Conservation (phyloP, 1,140 invertebrate species). For the Atta texana region DNA sequence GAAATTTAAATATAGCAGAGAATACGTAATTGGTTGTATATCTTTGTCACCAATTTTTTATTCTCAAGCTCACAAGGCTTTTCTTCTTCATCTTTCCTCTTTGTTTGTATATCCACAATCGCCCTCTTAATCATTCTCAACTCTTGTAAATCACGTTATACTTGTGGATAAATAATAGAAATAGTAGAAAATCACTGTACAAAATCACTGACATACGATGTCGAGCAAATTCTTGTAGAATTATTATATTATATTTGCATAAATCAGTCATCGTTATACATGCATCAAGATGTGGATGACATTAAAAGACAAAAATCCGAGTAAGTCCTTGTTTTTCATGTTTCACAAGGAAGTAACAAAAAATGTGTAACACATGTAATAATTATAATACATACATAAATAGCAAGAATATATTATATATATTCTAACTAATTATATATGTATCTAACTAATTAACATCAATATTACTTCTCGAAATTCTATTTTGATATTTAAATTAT, state of each 20-base stretch:
- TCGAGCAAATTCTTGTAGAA: conserved; percentile 36
- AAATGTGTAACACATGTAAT: not conserved
- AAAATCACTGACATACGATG: conserved; percentile 45
- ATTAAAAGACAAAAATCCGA: conserved; percentile 16
- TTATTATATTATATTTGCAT: conserved; percentile 72
- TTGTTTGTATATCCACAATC: conserved; percentile 1
- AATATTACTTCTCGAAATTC: not conserved
- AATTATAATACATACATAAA: not conserved
- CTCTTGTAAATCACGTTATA: conserved; percentile 69
- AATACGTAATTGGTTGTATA: conserved; percentile 21
- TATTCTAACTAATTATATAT: not conserved
- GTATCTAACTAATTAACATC: not conserved
- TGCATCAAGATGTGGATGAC: conserved; percentile 12
- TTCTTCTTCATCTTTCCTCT: not conserved
- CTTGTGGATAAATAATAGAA: conserved; percentile 78
- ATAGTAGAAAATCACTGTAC: not conserved
- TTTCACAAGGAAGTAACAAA: not conserved
- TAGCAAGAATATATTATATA: not conserved
- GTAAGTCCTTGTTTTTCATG: not conserved
- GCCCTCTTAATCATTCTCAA: conserved; percentile 76
- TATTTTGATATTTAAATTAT: conserved; percentile 1
- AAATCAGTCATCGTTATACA: conserved; percentile 72
- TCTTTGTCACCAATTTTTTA: conserved; percentile 16
- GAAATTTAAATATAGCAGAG: conserved; percentile 12
- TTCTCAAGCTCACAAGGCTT: not conserved